Evolutionary conservation across 2,888 invertebrate genomes (phyloP).

Genomic region (Caenorhabditis afra): DNA sequence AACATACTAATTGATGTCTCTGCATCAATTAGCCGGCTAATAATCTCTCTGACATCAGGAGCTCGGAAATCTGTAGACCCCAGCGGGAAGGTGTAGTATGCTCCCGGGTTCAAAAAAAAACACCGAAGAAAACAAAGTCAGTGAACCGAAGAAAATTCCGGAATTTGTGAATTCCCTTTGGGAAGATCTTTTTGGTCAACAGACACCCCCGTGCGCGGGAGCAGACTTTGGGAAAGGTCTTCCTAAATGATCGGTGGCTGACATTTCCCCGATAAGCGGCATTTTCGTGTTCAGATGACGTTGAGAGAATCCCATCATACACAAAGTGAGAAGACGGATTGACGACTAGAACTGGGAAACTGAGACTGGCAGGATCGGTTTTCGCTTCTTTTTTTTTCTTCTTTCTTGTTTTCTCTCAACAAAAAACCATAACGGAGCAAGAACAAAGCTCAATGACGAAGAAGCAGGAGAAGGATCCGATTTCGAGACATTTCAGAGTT

Average conservation of each 20-base stretch:
- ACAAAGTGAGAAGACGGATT: not conserved
- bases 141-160: slow-evolving; percentile 34
- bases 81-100: not conserved
- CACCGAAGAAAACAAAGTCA: slow-evolving; percentile 24
- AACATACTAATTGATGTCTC: no score
- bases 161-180: slow-evolving; percentile 36
- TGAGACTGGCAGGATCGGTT: not conserved
- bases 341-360: slow-evolving; percentile 1
- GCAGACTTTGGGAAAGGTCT: slow-evolving; percentile 8
- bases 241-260: not conserved
- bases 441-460: not conserved
- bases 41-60: not conserved
- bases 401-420: not conserved
- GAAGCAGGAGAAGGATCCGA: not conserved
- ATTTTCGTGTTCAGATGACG: not conserved
- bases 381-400: not conserved
- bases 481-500: not conserved
- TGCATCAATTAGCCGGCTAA: no score
- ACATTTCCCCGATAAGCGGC: not conserved
- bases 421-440: not conserved
- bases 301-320: not conserved
- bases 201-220: slow-evolving; percentile 31
- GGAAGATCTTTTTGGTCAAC: slow-evolving; percentile 54
- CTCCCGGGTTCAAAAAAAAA: slow-evolving; percentile 1
- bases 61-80: not conserved